A percentile compares a stretch with the other conserved stretches of the same genome.
Evolutionary conservation across 2,888 invertebrate species (phyloP).

Genomic region (Strigamia crassipes): DNA sequence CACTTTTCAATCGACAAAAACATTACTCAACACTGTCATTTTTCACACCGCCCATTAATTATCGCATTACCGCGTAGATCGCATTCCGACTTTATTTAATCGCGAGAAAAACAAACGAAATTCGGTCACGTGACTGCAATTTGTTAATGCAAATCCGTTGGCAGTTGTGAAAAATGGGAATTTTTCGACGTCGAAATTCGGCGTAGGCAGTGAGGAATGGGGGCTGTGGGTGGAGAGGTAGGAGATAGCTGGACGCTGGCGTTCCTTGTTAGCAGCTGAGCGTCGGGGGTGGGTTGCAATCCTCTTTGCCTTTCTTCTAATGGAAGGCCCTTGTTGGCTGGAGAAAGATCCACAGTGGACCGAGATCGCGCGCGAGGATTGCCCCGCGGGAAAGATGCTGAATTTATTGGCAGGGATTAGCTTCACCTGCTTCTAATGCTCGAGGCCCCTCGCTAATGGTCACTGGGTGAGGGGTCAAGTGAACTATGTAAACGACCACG

Average conservation of each 20-base stretch:
- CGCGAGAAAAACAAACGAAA: too few relatives aligned
- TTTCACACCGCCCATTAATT: too few relatives aligned
- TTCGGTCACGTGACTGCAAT: too few relatives aligned
- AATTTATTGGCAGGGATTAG: conserved; percentile 42
- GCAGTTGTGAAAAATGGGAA: not conserved
- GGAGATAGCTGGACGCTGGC: conserved; percentile 10
- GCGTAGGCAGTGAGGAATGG: not conserved
- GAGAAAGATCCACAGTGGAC: conserved; percentile 42
- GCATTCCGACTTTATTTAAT: not conserved
- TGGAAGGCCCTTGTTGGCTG: conserved; percentile 42
- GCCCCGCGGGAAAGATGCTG: conserved; percentile 42
- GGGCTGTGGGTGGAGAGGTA: not conserved
- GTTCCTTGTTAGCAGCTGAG: conserved; percentile 40
- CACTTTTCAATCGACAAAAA: too few relatives aligned
- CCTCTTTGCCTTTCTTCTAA: conserved; percentile 42
- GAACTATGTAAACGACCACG: conserved; percentile 33
- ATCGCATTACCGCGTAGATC: not conserved
- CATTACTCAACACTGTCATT: too few relatives aligned
- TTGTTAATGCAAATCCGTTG: too few relatives aligned
- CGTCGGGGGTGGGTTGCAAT: conserved; percentile 25
- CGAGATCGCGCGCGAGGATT: conserved; percentile 28
- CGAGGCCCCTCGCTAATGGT: conserved; percentile 37
- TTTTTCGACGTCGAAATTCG: not conserved
- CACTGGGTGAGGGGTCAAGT: conserved; percentile 24
- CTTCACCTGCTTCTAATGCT: conserved; percentile 32